phyloP scores from a whole-genome alignment of 2,113 vertebrate genomes.

The Oreochromis aureus region DNA sequence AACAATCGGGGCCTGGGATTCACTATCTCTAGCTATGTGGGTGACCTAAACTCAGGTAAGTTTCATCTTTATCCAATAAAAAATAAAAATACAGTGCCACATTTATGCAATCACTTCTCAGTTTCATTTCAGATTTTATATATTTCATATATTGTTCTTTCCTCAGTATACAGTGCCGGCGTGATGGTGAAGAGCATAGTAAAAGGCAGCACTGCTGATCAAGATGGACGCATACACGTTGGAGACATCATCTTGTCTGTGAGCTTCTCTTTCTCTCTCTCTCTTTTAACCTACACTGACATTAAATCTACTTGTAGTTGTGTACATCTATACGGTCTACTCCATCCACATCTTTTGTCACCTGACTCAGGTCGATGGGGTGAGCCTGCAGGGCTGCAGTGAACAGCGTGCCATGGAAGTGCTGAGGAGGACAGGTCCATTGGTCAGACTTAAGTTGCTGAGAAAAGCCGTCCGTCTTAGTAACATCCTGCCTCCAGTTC shows the following conservation, averaged over 20 bases:
- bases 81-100: not conserved
- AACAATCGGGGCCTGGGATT: slow-evolving; percentile 86
- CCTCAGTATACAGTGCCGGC: slow-evolving; percentile 83
- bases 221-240: slow-evolving; percentile 84
- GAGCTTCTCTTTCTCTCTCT: slow-evolving; percentile 59
- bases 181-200: slow-evolving; percentile 92
- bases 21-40: slow-evolving; percentile 86
- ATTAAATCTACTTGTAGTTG: not conserved
- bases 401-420: slow-evolving; percentile 88
- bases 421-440: slow-evolving; percentile 81
- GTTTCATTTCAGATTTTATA: not conserved
- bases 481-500: slow-evolving; percentile 40
- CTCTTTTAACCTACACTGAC: not conserved
- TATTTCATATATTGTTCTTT: not conserved
- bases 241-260: slow-evolving; percentile 91
- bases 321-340: not conserved
- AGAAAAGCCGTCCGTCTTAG: slow-evolving; percentile 60
- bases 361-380: slow-evolving; percentile 82
- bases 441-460: slow-evolving; percentile 77
- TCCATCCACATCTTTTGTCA: not conserved
- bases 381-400: slow-evolving; percentile 88
- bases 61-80: not conserved
- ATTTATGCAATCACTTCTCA: not conserved
- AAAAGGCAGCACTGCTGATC: slow-evolving; percentile 85
- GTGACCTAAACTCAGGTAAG: slow-evolving; percentile 84